Evolutionary conservation across 2,113 vertebrate genomes (phyloP).

Genomic region (Herpailurus yagouaroundi): DNA sequence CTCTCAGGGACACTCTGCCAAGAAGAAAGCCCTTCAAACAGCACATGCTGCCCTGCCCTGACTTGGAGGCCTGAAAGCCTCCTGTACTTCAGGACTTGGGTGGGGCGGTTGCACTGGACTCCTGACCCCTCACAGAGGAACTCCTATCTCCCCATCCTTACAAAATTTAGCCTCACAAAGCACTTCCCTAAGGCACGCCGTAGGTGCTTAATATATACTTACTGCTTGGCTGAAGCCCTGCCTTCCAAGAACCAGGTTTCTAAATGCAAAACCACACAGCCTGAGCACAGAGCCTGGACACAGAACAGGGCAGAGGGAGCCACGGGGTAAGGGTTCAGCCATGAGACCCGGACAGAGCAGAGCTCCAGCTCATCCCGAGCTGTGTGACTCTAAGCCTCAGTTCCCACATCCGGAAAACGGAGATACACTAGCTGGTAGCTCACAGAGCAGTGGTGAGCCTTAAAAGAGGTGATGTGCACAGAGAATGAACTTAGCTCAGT

Average conservation of each 20-base stretch:
- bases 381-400: not conserved
- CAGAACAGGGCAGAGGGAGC: not conserved
- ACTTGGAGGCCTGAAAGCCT: not conserved
- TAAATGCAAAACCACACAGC: not conserved
- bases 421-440: not conserved
- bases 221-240: not conserved
- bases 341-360: fast-evolving
- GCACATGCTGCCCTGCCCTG: not conserved
- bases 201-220: not conserved
- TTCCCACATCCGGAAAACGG: not conserved
- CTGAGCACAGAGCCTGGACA: not conserved
- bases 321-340: not conserved
- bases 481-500: not conserved
- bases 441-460: not conserved
- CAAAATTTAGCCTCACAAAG: not conserved
- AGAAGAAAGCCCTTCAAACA: not conserved
- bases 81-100: not conserved
- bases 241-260: not conserved
- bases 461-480: not conserved
- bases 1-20: not conserved
- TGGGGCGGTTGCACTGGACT: too few species aligned
- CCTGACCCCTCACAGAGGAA: not conserved
- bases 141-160: not conserved
- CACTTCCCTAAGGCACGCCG: not conserved
- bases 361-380: not conserved